These are phyloP conservation scores for Drosophila ambigua DNA, from an alignment of 1,140 invertebrate genomes.

Conservation along the genomic window DNA sequence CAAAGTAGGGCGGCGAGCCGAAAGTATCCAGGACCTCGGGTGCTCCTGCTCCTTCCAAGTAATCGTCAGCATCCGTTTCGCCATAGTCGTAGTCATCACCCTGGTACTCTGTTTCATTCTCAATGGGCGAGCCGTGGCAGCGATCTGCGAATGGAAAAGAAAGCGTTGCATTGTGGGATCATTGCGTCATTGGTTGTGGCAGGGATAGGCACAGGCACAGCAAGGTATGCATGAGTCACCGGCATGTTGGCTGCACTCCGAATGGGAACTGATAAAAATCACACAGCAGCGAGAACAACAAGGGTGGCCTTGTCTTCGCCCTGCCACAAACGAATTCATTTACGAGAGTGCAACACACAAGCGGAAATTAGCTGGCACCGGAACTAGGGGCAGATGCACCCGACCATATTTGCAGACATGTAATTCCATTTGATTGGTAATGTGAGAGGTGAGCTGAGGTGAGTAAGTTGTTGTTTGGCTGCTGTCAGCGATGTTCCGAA, in stretches of 20 bases:
- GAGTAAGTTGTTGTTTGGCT: conserved; percentile 2
- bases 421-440: conserved; percentile 8
- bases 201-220: neutral
- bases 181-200: neutral
- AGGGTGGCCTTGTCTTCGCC: neutral
- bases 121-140: conserved; percentile 39
- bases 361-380: conserved; percentile 42
- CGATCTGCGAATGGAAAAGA: conserved; percentile 20
- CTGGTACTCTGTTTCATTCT: conserved; percentile 21
- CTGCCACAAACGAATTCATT: conserved; percentile 38
- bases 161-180: neutral
- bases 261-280: conserved; percentile 72
- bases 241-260: conserved; percentile 28
- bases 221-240: conserved; percentile 30
- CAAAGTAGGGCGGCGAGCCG: conserved; percentile 62
- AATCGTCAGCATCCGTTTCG: neutral
- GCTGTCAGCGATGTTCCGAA: neutral
- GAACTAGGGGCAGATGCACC: conserved; percentile 37
- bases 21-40: neutral
- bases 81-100: conserved; percentile 57
- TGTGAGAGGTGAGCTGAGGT: neutral
- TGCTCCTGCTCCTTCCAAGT: neutral
- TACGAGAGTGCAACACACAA: conserved; percentile 3
- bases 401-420: conserved; percentile 17
- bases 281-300: conserved; percentile 21